Percentiles rank a stretch among this genome's conserved stretches.
These are phyloP conservation scores for Limnodromus scolopaceus DNA, from an alignment of 2,797 vertebrate species.

Conservation along the genomic window DNA sequence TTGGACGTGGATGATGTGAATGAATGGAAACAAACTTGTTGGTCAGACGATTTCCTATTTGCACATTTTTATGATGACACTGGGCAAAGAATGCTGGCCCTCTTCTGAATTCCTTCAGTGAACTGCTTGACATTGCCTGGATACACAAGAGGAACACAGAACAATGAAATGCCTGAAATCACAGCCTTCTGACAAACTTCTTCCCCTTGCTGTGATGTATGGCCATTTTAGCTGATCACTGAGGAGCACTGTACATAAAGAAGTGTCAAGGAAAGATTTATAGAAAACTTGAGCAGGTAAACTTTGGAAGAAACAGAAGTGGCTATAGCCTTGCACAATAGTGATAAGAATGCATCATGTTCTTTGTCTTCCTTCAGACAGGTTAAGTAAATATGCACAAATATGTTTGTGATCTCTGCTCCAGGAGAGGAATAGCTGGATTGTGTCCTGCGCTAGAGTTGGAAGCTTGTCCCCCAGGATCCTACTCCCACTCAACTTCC, in stretches of 20 bases:
- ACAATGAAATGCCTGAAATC: neutral
- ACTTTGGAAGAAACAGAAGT: neutral
- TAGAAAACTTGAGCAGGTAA: neutral
- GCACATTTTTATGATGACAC: neutral
- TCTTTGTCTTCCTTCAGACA: neutral
- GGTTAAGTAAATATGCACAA: slow-evolving; percentile 3
- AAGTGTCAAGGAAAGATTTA: neutral
- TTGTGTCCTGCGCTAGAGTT: neutral
- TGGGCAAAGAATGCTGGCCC: neutral
- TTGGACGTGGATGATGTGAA: neutral
- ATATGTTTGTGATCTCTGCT: neutral
- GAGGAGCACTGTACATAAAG: neutral
- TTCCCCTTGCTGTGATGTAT: neutral
- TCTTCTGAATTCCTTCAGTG: neutral
- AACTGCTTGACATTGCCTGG: neutral
- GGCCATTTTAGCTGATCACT: neutral
- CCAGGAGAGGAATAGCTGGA: neutral
- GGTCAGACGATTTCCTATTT: neutral
- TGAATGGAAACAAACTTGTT: neutral
- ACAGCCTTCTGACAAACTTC: neutral
- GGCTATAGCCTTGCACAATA: neutral
- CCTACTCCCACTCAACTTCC: neutral
- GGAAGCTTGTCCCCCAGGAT: neutral
- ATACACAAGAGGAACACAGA: neutral
- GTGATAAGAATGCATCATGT: neutral